Evolutionary conservation across 2,888 invertebrate species (phyloP), one percentile per base, ranked within the genome.

Genomic region (Athalia cordata): DNA sequence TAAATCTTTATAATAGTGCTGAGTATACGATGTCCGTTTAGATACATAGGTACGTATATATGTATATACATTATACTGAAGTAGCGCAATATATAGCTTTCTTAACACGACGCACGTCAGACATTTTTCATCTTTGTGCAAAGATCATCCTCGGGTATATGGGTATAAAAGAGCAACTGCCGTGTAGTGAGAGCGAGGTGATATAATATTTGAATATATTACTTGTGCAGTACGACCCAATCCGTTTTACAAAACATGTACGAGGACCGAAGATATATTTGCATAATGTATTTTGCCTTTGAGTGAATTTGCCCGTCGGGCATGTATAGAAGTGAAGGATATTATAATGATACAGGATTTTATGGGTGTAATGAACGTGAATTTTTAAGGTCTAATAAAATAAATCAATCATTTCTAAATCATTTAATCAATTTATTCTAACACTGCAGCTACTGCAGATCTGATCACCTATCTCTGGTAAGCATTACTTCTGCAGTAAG

Each of bases 261-360:
- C 55, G 3, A 68, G 52, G 52, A 15, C n/a, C 29, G 29, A 55
- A n/a, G 55, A 55, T 52, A n/a, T 59, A 59, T 57, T 72, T 57
- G 13, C 72, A 72, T 72, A 72, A 47, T 47, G 59, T 59, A 45
- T 59, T 45, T 45, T 57, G 47, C 13, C 70, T 59, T 72, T 45
- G 47, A 15, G 47, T 13, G 11, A 13, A 70, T 72, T 59, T 59
- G 9, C 45, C n/a, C 2, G 57, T 57, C n/a, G 55, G 11, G 5
- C 11, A 68, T 68, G 43, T 6, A 62, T 6, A 62, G 13, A 13
- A 5, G 8, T 29, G 62, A 13, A 50, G 15, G 43, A 43, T 52
- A 9, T 6, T 52, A 9, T 6, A 55, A 47, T 72, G 43, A 57
- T 59, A 72, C 59, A 13, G 57, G 13, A 72, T 72, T 5, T 7